These are phyloP conservation scores for Ligdia adustata DNA, from an alignment of 2,888 invertebrate genomes.

Conservation along the genomic window DNA sequence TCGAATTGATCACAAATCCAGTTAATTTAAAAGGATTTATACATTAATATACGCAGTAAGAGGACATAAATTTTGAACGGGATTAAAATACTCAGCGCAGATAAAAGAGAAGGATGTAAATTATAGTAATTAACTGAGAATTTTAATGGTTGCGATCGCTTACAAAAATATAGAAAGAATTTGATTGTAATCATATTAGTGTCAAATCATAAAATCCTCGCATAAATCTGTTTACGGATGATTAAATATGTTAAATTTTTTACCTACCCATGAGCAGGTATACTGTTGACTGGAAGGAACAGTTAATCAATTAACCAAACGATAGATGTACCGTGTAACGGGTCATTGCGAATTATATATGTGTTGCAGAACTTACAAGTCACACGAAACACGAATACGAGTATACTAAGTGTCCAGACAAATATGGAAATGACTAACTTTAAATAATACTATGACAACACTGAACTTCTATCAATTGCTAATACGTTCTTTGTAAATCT, in stretches of 20 bases:
- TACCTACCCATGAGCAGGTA: slow-evolving; percentile 44
- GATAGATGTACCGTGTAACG: slow-evolving; percentile 52
- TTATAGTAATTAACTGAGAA: slow-evolving; percentile 35
- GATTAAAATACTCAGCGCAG: slow-evolving; percentile 34
- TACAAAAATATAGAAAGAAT: slow-evolving; percentile 39
- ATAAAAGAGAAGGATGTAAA: slow-evolving; percentile 38
- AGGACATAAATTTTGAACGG: slow-evolving; percentile 39
- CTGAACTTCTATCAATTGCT: too few species aligned
- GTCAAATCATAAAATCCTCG: slow-evolving; percentile 46
- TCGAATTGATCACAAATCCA: slow-evolving; percentile 30
- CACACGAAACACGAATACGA: too few species aligned
- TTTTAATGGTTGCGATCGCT: slow-evolving; percentile 36
- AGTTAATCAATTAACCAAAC: slow-evolving; percentile 65
- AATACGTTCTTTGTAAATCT: too few species aligned
- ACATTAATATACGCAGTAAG: slow-evolving; percentile 34
- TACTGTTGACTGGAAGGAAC: slow-evolving; percentile 46
- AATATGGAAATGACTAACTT: too few species aligned
- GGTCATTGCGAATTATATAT: slow-evolving; percentile 38
- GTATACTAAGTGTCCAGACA: too few species aligned
- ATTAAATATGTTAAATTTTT: slow-evolving; percentile 55
- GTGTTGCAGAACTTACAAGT: slow-evolving; percentile 32
- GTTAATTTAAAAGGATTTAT: slow-evolving; percentile 37
- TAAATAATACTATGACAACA: too few species aligned
- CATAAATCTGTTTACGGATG: slow-evolving; percentile 54
- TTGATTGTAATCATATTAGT: slow-evolving; percentile 45